Evolutionary conservation across 2,797 vertebrate species (phyloP), one percentile per base, ranked within the genome.

Genomic region (Crocidura indochinensis): DNA sequence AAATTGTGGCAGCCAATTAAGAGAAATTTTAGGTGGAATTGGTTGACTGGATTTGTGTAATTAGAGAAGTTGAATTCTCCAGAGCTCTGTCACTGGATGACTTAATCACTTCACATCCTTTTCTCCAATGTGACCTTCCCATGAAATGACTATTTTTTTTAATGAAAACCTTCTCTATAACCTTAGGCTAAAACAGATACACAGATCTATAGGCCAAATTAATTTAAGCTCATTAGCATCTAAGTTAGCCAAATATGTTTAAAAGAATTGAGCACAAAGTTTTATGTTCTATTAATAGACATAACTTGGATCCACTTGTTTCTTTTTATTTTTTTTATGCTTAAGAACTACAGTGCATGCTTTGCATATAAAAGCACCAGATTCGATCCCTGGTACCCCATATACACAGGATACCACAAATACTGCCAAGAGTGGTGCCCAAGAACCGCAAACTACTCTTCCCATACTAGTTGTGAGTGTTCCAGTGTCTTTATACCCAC

Each of bases 1-100:
- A 94, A 91, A 71, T 68, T 87, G 6, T 90, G 83, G 88, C 79
- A 64, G 51, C 26, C 56, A 90, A 90, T 85, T 93, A 89, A 83
- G 67, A 76, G 79, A 78, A 91, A 90, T 91, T 85, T 75, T 83
- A 90, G 68, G 15, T 24, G 85, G 38, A 80, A 29, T 74, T 94
- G 49, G 64, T 74, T 90, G 80, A 14, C 47, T 86, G 38, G 84
- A 77, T 86, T 92, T 89, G 31, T 79, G 9, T 78, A 89, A 87
- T 91, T 86, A 94, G 27, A 47, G 67, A 87, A 90, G 44, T 46
- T 76, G 84, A 85, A 73, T 65, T 20, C 77, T 91, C 60, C 26
- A 90, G 79, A 85, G 81, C 60, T 10, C 3, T 60, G 56, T 88
- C 22, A 56, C 27, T 65, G 49, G 17, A 84, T 88, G 27, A 67